Percentiles rank a stretch among this genome's conserved stretches.
Evolutionary conservation across 2,113 vertebrate genomes (phyloP).

Genomic region (Scomber colias): DNA sequence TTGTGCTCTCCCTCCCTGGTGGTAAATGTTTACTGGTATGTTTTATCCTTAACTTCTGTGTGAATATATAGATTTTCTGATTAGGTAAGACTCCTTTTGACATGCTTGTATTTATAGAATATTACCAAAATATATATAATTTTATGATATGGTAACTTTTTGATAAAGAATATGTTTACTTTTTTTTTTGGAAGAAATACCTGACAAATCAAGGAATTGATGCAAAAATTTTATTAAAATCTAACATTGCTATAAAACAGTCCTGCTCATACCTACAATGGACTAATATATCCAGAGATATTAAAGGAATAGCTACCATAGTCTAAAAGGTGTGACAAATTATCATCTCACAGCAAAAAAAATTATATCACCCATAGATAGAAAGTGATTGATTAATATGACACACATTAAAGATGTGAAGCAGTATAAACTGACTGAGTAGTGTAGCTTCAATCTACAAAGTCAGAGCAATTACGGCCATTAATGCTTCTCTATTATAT

Average conservation of each 20-base stretch:
- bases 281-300: neutral
- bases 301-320: neutral
- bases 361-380: too few species aligned
- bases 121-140: neutral
- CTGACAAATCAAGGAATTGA: neutral
- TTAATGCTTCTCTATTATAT: slow-evolving; percentile 26
- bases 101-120: neutral
- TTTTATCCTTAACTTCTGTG: slow-evolving; percentile 22
- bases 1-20: slow-evolving; percentile 11
- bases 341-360: too few species aligned
- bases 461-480: slow-evolving; percentile 53
- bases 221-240: neutral
- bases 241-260: neutral
- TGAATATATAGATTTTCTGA: neutral
- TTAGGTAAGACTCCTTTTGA: slow-evolving; percentile 11
- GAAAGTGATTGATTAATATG: slow-evolving; percentile 33
- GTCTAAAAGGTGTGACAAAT: too few species aligned
- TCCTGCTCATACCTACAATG: neutral
- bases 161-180: neutral
- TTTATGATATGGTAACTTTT: too few species aligned
- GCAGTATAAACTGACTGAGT: slow-evolving; percentile 20
- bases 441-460: slow-evolving; percentile 24
- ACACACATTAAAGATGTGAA: slow-evolving; percentile 21
- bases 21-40: slow-evolving; percentile 45
- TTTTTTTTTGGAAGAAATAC: neutral